Base-by-base conservation (phyloP, 2,113 vertebrate species). In the Limnothrissa miodon region DNA sequence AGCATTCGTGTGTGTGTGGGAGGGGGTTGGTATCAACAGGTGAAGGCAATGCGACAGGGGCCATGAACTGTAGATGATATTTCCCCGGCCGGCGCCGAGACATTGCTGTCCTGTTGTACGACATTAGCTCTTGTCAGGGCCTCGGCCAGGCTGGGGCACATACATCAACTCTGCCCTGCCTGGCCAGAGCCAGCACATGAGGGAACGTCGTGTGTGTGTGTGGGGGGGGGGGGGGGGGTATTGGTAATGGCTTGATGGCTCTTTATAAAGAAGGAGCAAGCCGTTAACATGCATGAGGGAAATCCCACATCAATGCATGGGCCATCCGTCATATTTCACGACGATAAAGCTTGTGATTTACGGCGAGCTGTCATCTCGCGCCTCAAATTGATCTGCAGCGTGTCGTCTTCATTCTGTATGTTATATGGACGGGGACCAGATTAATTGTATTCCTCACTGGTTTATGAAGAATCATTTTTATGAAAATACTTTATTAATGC, bases 31-130 rank as follows among this genome's bases (percentile, higher is more conserved):
- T 82, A 82, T 82, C 48, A 66, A 82, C 81, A 82, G 44, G 45
- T 66, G 10, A 39, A 82, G 66, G 62, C 39, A 25, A 23, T 78
- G 33, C 19, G 59, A 80, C 33, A 25, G 82, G 51, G 81, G 81
- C 79, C 59, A 84, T 84, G 83, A 82, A 82, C 80, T 84, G 51
- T 84, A 82, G 45, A 82, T 83, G 45, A 59, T 66, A 83, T 86
- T 86, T 82, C 74, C 82, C 78, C 44, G 36, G 62, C 78, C 44
- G 36, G 62, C 53, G 82, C 48, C 85, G 25, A n/a, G 25, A 83
- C 80, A 85, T 82, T 85, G 44, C 81, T 79, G 59, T 82, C 51
- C 74, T 81, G 79, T 53, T 81, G 78, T 79, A 82, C 81, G 48
- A 46, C 86, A 83, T 85, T 83, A 74, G 44, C 79, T 79, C 51